Evolutionary conservation across 2,888 invertebrate genomes (phyloP), one percentile per base, ranked within the genome.

Genomic region (Mythimna pallens): DNA sequence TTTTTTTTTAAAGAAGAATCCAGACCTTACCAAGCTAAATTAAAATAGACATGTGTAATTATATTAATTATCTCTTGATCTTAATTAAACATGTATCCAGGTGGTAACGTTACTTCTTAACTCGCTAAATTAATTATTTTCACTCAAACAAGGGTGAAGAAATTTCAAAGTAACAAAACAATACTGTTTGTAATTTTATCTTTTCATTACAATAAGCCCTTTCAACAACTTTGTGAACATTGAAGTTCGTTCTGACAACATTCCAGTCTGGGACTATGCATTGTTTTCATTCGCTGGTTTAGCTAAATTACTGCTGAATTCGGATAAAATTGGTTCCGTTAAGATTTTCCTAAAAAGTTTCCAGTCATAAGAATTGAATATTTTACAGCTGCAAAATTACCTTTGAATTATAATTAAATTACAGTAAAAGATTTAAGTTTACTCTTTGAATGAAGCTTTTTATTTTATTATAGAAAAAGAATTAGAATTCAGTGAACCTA

Each of bases 141-240:
- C 34, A 50, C 83, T 54, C 65, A 52, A 72, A 68, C 64, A 65
- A 63, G 57, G 54, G 34, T 57, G 61, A 58, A 68, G 62, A 65
- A 83, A 63, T 73, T 73, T 74, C 64, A 57, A 74, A 80, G 81
- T 75, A 80, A 66, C 61, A 68, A 63, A 65, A 65, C 80, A 64
- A 69, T 59, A 61, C 65, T 68, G 64, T 57, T 75, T 70, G 63
- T 77, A 82, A 77, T 75, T 82, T 73, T 78, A 87, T 73, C 76
- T 85, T 71, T 74, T 74, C 76, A 62, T 80, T 76, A 82, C 73
- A 78, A 78, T 73, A 77, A 83, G 76, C 70, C 59, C 62, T 85
- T 82, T 85, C 66, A 80, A 70, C 59, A 71, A 80, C 70, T 75
- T 85, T 34, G 67, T 64, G 70, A 69, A 76, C 68, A 64, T 73